Base-by-base conservation (phyloP, 1,140 invertebrate species). In the Camponotus pennsylvanicus region DNA sequence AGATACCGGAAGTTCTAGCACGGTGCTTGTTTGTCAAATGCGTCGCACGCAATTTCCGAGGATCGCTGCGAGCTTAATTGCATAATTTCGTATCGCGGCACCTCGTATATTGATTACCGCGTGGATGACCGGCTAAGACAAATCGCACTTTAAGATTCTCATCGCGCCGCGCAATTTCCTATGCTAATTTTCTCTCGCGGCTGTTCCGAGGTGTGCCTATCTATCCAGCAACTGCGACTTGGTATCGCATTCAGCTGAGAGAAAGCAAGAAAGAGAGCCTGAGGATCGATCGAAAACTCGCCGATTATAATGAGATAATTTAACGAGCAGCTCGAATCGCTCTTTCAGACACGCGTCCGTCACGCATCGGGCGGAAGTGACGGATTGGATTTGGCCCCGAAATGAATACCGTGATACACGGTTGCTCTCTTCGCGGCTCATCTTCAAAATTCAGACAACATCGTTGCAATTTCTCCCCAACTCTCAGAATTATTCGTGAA, bases 111-210 rank as follows among this genome's bases (percentile, higher is more conserved):
- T 75, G 79, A 83, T 83, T 83, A 83, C 69, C 64, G 32, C 42
- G 79, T 83, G 79, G 69, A 83, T 83, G 79, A 75, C 55, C 55
- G 69, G 79, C 55, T 40, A 83, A 83, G 79, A 83, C 79, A 83
- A 83, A 83, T 83, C 79, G 71, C 69, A 40, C 69, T 75, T 83
- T 83, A 83, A 83, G 79, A 83, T 83, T 83, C 79, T 83, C 79
- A 83, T 83, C 79, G 79, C 69, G 79, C 55, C 79, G 69, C 79
- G 69, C 79, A 83, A 83, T 83, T 83, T 83, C 79, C 79, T 83
- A 83, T 83, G 79, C 79, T 83, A 83, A 83, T 83, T 80, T 80
- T 75, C 79, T 83, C 57, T 49, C 9, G 79, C 57, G 32, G 40
- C 70, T 82, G 67, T 83, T 83, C 40, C 69, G 40, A 37, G 52